Evolutionary conservation across 2,113 vertebrate species (phyloP).

Genomic region (Hippocampus zosterae): DNA sequence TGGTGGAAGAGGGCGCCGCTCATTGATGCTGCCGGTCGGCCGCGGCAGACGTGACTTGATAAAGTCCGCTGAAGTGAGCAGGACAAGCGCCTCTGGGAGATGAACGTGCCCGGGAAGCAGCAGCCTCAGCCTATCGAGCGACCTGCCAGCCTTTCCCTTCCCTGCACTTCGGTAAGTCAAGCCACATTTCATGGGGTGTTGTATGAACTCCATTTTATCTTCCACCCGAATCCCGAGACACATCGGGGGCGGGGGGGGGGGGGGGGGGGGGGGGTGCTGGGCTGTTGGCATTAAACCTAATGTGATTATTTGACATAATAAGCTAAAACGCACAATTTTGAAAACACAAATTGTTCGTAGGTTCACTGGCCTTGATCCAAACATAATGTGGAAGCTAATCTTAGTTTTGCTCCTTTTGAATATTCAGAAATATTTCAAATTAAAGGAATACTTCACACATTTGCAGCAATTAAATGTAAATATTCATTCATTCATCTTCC

Average conservation of each 20-base stretch:
- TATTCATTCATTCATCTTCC: too few relatives aligned
- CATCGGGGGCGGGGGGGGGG: too few relatives aligned
- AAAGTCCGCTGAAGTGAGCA: constrained; percentile 66
- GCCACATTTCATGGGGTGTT: neutral
- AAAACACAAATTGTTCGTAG: neutral
- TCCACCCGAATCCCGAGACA: neutral
- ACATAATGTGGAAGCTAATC: neutral
- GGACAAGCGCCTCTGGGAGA: constrained; percentile 75
- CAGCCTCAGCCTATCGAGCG: constrained; percentile 76
- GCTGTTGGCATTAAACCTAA: neutral
- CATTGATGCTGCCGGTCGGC: constrained; percentile 21
- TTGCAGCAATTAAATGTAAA: too few relatives aligned
- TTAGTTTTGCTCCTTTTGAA: neutral
- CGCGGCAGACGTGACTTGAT: constrained; percentile 68
- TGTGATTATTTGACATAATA: neutral
- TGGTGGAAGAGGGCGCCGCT: constrained; percentile 28
- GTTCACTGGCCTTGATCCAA: too few relatives aligned
- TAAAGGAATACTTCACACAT: too few relatives aligned
- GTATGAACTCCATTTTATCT: neutral
- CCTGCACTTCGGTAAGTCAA: constrained; percentile 80
- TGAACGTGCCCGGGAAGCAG: constrained; percentile 81
- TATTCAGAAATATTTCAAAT: neutral
- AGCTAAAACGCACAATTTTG: neutral
- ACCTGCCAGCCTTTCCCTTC: constrained; percentile 78
- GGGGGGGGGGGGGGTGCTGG: too few relatives aligned